A percentile compares a stretch with the other conserved stretches of the same genome.
These are phyloP conservation scores for Charadrius vociferus DNA, from an alignment of 2,113 vertebrate species.

Conservation along the genomic window DNA sequence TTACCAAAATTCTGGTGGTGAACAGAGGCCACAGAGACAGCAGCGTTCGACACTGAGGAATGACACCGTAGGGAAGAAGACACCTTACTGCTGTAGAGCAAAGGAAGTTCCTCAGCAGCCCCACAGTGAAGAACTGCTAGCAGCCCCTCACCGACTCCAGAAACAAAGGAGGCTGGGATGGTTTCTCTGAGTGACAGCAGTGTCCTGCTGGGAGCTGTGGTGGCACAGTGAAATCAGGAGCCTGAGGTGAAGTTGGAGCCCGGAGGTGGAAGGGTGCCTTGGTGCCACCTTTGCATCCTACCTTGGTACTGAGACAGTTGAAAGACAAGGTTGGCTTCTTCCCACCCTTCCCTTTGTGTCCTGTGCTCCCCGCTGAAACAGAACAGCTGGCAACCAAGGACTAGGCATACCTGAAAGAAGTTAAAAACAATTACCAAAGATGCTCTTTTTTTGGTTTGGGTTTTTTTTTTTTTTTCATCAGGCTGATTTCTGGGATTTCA, in stretches of 20 bases:
- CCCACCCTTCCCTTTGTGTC: accelerated
- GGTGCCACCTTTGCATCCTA: not conserved
- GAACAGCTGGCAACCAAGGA: not conserved
- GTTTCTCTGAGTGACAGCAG: not conserved
- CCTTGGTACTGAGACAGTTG: accelerated
- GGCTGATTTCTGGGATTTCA: not conserved
- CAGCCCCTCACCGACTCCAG: accelerated
- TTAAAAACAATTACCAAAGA: not conserved
- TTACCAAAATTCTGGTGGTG: not conserved
- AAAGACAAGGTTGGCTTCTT: not conserved
- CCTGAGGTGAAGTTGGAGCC: not conserved
- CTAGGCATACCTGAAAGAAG: not conserved
- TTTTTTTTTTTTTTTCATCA: not conserved
- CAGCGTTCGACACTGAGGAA: not conserved
- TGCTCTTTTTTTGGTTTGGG: not conserved
- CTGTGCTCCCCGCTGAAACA: not conserved
- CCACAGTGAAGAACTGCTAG: not conserved
- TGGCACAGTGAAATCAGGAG: not conserved
- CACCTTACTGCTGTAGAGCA: not conserved
- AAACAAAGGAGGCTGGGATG: accelerated
- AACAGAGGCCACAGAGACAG: not conserved
- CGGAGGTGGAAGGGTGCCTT: not conserved
- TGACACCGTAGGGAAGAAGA: not conserved
- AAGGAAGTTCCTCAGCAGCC: not conserved
- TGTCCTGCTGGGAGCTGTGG: not conserved